Evolutionary conservation across 2,888 invertebrate species (phyloP), one percentile per base, ranked within the genome.

Genomic region (Augochlorella aurata): DNA sequence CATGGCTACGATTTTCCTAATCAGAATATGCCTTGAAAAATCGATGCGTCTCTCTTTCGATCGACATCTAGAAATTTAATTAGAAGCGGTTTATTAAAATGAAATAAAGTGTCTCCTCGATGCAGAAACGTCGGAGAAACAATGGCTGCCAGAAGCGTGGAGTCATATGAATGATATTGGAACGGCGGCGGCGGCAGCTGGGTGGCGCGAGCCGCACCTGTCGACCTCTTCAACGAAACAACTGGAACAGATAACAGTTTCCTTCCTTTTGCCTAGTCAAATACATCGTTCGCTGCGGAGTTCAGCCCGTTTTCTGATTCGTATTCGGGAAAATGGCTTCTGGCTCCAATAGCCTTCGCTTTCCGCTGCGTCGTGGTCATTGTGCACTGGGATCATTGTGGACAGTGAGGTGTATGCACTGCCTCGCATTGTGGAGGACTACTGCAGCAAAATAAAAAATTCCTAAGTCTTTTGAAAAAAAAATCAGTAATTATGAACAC

Each of bases 201-300:
- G 92, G 89, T 91, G 90, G 91, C 90, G 90, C 88, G 83, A 82
- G 79, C 87, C 87, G 88, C 93, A 93, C 93, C 93, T 93, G 93
- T 92, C 93, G 92, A 87, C 89, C 88, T 87, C 84, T 82, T 83
- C 90, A 87, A 90, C 89, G 89, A 91, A 92, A 93, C 91, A 92
- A 92, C 89, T 88, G 89, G 90, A 89, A 81, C 82, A 85, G 79
- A 80, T 81, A 83, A 86, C 80, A 79, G 58, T 81, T 85, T 83
- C 67, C 67, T 79, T 74, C 74, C 52, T 72, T 73, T 61, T 74
- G 69, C 71, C 80, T 81, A 80, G 54, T 67, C 63, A 72, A 85
- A 81, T 54, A 72, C 80, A 79, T 79, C 73, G 81, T 74, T 73
- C 78, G 18, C 70, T 18, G 52, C 7, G 24, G 66, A 50, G 24